Conservation (phyloP, 1,140 invertebrate species). For the Uloborus diversus region DNA sequence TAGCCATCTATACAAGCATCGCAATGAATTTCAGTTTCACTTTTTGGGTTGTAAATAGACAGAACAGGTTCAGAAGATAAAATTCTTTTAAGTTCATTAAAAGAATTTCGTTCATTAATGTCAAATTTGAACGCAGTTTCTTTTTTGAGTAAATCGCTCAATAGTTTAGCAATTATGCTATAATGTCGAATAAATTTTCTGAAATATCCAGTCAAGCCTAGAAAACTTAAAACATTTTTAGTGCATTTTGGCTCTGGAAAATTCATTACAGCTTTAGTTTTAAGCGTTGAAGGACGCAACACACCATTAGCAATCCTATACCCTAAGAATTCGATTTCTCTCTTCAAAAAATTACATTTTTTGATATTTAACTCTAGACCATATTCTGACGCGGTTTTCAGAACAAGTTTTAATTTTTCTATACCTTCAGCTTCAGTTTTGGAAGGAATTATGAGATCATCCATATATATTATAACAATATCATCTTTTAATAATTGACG, state of each 20-base stretch:
- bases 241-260: conserved; percentile 57
- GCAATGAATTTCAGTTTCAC: conserved; percentile 29
- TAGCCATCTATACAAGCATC: conserved; percentile 67
- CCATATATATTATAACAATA: conserved; percentile 57
- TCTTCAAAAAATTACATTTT: conserved; percentile 14
- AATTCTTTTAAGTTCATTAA: conserved; percentile 62
- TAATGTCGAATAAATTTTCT: conserved; percentile 61
- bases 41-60: conserved; percentile 58
- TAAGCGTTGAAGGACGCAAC: not conserved
- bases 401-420: not conserved
- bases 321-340: conserved; percentile 4
- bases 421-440: conserved; percentile 26
- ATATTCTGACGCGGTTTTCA: not conserved
- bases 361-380: conserved; percentile 14
- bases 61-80: conserved; percentile 59
- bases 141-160: conserved; percentile 66
- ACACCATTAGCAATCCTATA: not conserved
- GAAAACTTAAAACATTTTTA: conserved; percentile 61
- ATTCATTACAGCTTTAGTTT: conserved; percentile 19
- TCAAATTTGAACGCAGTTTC: conserved; percentile 63
- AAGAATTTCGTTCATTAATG: conserved; percentile 61
- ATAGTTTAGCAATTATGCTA: conserved; percentile 60
- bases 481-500: conserved; percentile 17
- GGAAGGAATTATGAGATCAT: conserved; percentile 60
- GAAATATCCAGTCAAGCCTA: conserved; percentile 63